These are phyloP conservation scores for Ceraclea dissimilis DNA, from an alignment of 2,888 invertebrate genomes.

Conservation along the genomic window DNA sequence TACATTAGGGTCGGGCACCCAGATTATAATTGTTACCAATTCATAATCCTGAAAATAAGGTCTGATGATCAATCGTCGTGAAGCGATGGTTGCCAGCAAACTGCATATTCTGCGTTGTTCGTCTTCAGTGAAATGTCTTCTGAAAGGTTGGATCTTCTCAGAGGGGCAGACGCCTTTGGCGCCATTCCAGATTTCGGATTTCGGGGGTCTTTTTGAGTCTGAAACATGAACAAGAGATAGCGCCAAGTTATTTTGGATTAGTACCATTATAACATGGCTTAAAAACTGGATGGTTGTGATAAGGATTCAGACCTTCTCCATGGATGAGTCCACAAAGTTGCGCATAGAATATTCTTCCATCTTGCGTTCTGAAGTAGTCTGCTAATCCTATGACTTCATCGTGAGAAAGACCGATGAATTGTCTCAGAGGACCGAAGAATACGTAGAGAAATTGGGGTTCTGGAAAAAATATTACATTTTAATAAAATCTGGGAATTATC, in stretches of 20 bases:
- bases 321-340: conserved; percentile 70
- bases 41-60: conserved; percentile 73
- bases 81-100: conserved; percentile 66
- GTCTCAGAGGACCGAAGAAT: conserved; percentile 58
- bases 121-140: conserved; percentile 11
- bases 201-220: conserved; percentile 37
- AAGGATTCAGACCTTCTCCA: conserved; percentile 47
- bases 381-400: conserved; percentile 65
- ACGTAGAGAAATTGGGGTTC: conserved; percentile 68
- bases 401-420: conserved; percentile 60
- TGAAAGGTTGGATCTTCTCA: conserved; percentile 41
- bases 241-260: neutral
- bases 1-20: too few relatives aligned
- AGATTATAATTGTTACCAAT: conserved; percentile 39
- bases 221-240: conserved; percentile 20
- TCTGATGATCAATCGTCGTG: conserved; percentile 55
- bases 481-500: too few relatives aligned
- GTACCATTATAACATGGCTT: neutral
- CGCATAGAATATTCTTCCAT: conserved; percentile 68
- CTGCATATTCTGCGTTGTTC: conserved; percentile 59
- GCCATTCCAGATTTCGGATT: conserved; percentile 45
- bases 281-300: neutral
- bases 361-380: conserved; percentile 72
- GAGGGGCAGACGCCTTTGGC: conserved; percentile 40
- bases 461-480: conserved; percentile 30